Conservation (phyloP, 2,797 vertebrate genomes). For the Phoxinus dragarum region DNA sequence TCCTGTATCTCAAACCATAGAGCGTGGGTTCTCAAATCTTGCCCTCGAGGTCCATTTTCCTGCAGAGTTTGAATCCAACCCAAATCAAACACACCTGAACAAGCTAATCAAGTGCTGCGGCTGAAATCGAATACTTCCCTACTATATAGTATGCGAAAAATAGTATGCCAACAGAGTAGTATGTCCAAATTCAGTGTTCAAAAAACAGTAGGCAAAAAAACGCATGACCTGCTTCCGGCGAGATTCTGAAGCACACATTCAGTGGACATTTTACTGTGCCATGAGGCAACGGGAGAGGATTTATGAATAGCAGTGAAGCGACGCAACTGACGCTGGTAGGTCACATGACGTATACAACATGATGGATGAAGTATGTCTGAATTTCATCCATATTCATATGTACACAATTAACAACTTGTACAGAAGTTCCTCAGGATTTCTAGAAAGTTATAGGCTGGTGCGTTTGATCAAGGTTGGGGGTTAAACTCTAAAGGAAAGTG, state of each 20-base stretch:
- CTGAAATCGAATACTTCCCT: too few relatives aligned
- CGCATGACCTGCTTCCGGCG: background rate
- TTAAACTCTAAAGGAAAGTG: background rate
- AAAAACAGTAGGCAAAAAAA: background rate
- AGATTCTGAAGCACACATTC: background rate
- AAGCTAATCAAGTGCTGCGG: background rate
- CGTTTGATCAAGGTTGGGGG: background rate
- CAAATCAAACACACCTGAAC: background rate
- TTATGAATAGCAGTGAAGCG: background rate
- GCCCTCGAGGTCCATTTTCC: background rate
- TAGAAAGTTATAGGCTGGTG: background rate
- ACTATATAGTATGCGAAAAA: background rate
- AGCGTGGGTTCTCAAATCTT: background rate
- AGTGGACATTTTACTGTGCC: background rate
- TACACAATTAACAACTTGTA: background rate
- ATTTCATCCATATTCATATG: background rate
- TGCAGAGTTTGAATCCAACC: background rate
- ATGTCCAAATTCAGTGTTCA: too few relatives aligned
- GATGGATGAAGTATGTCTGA: background rate
- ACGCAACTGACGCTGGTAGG: background rate
- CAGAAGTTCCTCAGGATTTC: background rate
- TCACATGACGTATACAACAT: background rate
- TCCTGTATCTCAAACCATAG: too few relatives aligned
- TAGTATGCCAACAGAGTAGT: too few relatives aligned
- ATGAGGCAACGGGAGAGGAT: background rate